Percentiles rank a stretch among this genome's conserved stretches.
phyloP scores from a whole-genome alignment of 2,888 invertebrate species.

The Polydrusus tereticollis region DNA sequence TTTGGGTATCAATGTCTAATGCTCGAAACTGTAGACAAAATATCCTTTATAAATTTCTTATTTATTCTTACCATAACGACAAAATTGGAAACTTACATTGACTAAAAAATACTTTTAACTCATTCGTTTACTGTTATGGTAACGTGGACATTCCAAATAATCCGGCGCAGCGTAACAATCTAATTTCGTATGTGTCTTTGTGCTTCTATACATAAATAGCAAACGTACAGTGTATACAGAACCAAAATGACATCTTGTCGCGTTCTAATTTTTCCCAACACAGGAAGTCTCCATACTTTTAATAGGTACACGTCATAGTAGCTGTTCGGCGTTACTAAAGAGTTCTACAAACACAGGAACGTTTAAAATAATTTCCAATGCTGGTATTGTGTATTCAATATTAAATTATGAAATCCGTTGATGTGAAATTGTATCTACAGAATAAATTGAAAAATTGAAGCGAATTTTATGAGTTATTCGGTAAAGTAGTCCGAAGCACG shows the following conservation, averaged over 20 bases:
- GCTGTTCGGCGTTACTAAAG: conserved; percentile 10
- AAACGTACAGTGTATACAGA: conserved; percentile 13
- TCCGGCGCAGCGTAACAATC: conserved; percentile 1
- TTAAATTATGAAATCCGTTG: too few species aligned
- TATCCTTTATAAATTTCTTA: too few species aligned
- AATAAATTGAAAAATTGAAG: too few species aligned
- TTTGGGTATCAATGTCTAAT: too few species aligned
- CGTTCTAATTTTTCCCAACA: conserved; percentile 40
- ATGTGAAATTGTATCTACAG: too few species aligned
- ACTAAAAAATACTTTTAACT: too few species aligned
- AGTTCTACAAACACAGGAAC: conserved; percentile 1
- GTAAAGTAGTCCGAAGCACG: too few species aligned
- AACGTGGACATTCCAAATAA: background rate
- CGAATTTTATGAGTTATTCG: too few species aligned
- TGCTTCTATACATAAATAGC: conserved; percentile 34
- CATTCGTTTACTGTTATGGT: background rate
- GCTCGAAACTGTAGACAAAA: too few species aligned
- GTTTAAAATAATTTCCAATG: background rate
- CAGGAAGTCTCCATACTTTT: conserved; percentile 42
- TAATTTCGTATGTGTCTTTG: conserved; percentile 39
- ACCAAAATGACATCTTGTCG: conserved; percentile 37
- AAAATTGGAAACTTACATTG: too few species aligned
- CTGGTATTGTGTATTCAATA: background rate
- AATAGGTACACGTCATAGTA: conserved; percentile 33
- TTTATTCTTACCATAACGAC: too few species aligned